phyloP scores from a whole-genome alignment of 2,888 invertebrate genomes.

The Byasa hedistus region DNA sequence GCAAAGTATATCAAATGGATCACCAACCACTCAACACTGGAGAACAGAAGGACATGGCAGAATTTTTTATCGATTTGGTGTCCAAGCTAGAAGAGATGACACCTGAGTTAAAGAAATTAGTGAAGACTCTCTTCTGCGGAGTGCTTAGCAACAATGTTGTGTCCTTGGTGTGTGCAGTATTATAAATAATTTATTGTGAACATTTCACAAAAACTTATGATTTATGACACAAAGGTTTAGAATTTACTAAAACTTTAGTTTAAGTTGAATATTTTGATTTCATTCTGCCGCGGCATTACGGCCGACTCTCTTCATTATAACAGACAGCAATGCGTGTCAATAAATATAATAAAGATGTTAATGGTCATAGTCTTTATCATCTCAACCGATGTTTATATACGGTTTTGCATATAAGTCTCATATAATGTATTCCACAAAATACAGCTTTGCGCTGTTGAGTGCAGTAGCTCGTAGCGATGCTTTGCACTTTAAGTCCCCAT shows the following conservation, averaged over 20 bases:
- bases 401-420: no score
- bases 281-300: background rate
- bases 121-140: conserved; percentile 95
- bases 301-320: no score
- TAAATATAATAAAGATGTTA: no score
- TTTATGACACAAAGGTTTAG: background rate
- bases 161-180: conserved; percentile 83
- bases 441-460: no score
- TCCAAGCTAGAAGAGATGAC: conserved; percentile 98
- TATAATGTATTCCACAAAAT: no score
- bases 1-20: conserved; percentile 98
- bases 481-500: no score
- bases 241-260: background rate
- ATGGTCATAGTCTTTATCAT: no score
- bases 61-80: conserved; percentile 97
- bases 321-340: no score
- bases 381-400: no score
- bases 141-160: conserved; percentile 97
- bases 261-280: background rate
- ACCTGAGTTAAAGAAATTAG: conserved; percentile 90
- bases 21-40: conserved; percentile 97
- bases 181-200: background rate
- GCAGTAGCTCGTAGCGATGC: no score
- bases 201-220: background rate
- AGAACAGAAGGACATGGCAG: conserved; percentile 99